These are phyloP conservation scores for Ancistrus triradiatus DNA, from an alignment of 2,113 vertebrate genomes.

Conservation along the genomic window DNA sequence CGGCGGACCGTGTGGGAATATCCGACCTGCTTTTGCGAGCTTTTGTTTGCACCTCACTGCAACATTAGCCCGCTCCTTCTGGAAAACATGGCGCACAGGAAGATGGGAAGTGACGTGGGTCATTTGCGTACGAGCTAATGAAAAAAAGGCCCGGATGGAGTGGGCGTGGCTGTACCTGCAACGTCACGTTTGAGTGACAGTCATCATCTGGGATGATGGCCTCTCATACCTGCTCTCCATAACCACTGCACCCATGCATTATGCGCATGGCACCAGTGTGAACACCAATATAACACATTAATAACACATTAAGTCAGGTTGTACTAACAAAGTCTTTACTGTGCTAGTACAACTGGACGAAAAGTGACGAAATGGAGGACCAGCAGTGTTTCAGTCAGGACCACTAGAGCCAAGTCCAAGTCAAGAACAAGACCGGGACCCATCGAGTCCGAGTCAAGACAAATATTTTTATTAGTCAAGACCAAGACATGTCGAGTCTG, in stretches of 20 bases:
- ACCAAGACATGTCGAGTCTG: too few relatives aligned
- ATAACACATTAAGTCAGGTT: too few relatives aligned
- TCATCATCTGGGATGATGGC: background rate
- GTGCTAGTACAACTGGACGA: too few relatives aligned
- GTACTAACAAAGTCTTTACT: too few relatives aligned
- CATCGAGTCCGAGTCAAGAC: too few relatives aligned
- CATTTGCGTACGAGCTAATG: slow-evolving; percentile 47
- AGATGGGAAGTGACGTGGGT: slow-evolving; percentile 53
- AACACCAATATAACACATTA: background rate
- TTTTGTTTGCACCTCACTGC: slow-evolving; percentile 37
- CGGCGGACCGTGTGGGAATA: background rate
- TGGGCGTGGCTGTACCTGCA: slow-evolving; percentile 64
- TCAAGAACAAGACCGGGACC: too few relatives aligned
- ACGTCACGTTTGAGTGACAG: slow-evolving; percentile 36
- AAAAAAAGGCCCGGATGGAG: slow-evolving; percentile 63
- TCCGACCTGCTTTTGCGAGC: background rate
- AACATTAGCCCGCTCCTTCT: slow-evolving; percentile 39
- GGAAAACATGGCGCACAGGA: slow-evolving; percentile 56
- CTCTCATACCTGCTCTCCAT: background rate
- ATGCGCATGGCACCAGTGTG: too few relatives aligned
- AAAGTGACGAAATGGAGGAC: too few relatives aligned
- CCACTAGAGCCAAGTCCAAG: too few relatives aligned
- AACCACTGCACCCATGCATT: background rate
- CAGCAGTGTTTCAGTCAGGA: too few relatives aligned
- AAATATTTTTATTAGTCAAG: too few relatives aligned